A percentile compares a stretch with the other conserved stretches of the same genome.
phyloP scores from a whole-genome alignment of 2,113 vertebrate genomes.

The Tachysurus vachellii region DNA sequence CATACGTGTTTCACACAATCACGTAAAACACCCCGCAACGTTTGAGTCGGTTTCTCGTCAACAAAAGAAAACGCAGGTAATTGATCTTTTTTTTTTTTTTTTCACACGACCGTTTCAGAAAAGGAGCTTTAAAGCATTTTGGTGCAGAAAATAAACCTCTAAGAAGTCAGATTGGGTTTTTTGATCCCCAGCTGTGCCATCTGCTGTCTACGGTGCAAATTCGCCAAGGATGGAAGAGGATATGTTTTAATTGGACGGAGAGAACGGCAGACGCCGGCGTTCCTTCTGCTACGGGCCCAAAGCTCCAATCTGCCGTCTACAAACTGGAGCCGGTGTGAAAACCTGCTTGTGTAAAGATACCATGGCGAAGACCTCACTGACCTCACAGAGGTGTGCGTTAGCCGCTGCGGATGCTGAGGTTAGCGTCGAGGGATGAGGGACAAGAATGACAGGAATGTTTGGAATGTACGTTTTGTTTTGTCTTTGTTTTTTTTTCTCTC shows the following conservation, averaged over 20 bases:
- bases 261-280: background rate
- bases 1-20: background rate
- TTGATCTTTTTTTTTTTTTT: no score
- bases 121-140: background rate
- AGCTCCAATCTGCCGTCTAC: constrained; percentile 30
- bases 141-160: background rate
- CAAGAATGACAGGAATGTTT: background rate
- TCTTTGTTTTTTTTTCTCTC: background rate
- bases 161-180: background rate
- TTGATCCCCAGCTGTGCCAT: constrained; percentile 31
- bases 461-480: background rate
- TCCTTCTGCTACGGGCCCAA: constrained; percentile 7
- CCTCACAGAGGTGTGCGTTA: constrained; percentile 4
- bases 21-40: background rate
- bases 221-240: constrained; percentile 19
- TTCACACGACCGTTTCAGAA: background rate
- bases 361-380: background rate
- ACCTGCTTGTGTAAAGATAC: background rate
- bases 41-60: background rate
- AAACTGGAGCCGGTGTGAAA: background rate
- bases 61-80: background rate
- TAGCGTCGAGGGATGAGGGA: background rate
- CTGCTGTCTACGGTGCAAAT: constrained; percentile 18
- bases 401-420: background rate
- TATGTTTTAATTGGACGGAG: constrained; percentile 25